Evolutionary conservation across 2,113 vertebrate genomes (phyloP).

Genomic region (Scolopax mira): DNA sequence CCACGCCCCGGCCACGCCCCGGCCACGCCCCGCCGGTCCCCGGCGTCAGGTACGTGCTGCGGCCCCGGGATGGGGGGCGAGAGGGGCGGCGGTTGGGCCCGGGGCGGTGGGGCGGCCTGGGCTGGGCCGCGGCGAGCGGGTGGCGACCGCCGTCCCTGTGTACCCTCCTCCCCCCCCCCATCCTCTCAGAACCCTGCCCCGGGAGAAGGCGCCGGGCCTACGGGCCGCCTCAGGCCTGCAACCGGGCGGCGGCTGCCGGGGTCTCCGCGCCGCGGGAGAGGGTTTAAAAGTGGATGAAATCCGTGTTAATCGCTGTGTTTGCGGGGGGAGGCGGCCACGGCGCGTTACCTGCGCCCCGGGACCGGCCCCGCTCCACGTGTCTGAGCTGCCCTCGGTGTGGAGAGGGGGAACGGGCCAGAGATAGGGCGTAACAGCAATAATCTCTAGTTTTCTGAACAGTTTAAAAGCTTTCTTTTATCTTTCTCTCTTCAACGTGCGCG

Average conservation of each 20-base stretch:
- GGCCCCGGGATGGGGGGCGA: not conserved
- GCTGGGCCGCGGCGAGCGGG: too few species aligned
- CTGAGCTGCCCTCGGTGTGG: accelerated
- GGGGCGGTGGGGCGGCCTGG: not conserved
- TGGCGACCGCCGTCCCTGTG: too few species aligned
- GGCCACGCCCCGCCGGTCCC: not conserved
- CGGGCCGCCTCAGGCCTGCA: not conserved
- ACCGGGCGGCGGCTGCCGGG: too few species aligned
- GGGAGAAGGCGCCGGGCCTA: not conserved
- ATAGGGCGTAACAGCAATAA: accelerated
- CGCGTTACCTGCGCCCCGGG: not conserved
- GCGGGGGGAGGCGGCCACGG: not conserved
- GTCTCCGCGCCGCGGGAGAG: too few species aligned
- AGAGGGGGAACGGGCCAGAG: not conserved
- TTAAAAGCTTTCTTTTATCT: too few species aligned
- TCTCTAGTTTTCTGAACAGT: accelerated
- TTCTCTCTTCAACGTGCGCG: accelerated
- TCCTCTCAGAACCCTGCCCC: too few species aligned
- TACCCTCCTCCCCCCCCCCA: too few species aligned
- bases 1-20: not conserved
- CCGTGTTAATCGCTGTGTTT: not conserved
- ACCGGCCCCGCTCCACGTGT: not conserved
- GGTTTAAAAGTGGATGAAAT: not conserved
- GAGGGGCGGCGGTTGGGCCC: not conserved
- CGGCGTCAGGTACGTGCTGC: slow-evolving; percentile 11